Conservation (phyloP, 2,888 invertebrate species). For the Morinoia aosen region DNA sequence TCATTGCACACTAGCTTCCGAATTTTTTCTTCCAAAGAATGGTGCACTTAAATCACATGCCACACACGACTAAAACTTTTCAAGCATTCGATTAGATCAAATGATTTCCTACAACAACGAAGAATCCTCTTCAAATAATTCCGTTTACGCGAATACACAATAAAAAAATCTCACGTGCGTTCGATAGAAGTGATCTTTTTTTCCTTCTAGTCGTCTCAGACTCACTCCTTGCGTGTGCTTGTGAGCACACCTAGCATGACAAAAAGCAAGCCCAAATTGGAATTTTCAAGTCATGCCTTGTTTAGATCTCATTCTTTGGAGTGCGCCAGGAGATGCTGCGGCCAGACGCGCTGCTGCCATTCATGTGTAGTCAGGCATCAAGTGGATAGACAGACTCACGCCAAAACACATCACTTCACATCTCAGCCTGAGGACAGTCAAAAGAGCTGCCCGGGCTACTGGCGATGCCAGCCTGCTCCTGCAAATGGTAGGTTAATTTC, state of each 20-base stretch:
- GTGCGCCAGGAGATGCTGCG: background rate
- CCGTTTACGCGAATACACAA: background rate
- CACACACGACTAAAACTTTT: background rate
- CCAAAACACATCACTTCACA: slow-evolving; percentile 49
- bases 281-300: slow-evolving; percentile 50
- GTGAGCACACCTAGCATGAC: background rate
- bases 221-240: background rate
- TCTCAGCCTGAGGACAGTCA: background rate
- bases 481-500: slow-evolving; percentile 17
- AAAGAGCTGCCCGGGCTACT: slow-evolving; percentile 12
- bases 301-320: slow-evolving; percentile 46
- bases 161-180: background rate
- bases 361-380: slow-evolving; percentile 50
- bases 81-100: background rate
- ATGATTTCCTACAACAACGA: background rate
- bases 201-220: background rate
- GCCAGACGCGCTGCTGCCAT: background rate
- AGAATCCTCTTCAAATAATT: no score
- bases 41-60: background rate
- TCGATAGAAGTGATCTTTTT: background rate
- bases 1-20: background rate
- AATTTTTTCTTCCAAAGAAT: background rate
- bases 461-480: background rate
- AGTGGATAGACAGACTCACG: slow-evolving; percentile 44
- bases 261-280: background rate